phyloP scores from a whole-genome alignment of 64 coral and sea anemone genomes.

The Trachythela sp. region DNA sequence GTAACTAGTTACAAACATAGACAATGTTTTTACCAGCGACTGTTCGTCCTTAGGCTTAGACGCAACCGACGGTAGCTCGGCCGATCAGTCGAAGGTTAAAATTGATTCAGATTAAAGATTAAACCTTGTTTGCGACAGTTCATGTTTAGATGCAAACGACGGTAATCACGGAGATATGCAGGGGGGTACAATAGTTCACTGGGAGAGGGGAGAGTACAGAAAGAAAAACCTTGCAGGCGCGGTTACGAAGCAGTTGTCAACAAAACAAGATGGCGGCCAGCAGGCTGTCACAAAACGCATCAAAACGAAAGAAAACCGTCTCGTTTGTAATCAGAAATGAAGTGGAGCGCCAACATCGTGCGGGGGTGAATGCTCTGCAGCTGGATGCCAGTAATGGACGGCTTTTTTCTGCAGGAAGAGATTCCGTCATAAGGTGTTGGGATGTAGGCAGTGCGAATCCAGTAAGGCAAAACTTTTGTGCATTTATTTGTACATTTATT shows the following conservation, averaged over 20 bases:
- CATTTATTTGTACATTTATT: neutral
- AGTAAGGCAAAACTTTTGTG: neutral
- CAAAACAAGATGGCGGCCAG: constrained; percentile 90
- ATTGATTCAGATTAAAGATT: too few species aligned
- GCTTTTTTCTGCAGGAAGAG: constrained; percentile 84
- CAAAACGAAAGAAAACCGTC: constrained; percentile 80
- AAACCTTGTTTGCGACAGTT: too few species aligned
- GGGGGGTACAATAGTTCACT: too few species aligned
- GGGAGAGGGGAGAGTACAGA: neutral
- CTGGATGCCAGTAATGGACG: constrained; percentile 49
- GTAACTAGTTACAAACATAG: too few species aligned
- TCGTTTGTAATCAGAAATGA: constrained; percentile 95
- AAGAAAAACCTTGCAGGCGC: neutral
- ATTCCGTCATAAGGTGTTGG: constrained; percentile 96
- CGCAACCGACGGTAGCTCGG: too few species aligned
- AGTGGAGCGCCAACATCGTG: constrained; percentile 71
- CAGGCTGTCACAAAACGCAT: constrained; percentile 47
- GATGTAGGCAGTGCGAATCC: neutral
- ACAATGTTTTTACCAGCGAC: too few species aligned
- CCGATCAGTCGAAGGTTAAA: too few species aligned
- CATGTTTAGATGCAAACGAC: too few species aligned
- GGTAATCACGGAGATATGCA: too few species aligned
- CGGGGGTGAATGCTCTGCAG: constrained; percentile 83
- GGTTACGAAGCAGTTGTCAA: constrained; percentile 6
- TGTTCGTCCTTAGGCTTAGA: too few species aligned